These are phyloP conservation scores for Cotesia glomerata DNA, from an alignment of 1,140 invertebrate genomes.

Conservation along the genomic window DNA sequence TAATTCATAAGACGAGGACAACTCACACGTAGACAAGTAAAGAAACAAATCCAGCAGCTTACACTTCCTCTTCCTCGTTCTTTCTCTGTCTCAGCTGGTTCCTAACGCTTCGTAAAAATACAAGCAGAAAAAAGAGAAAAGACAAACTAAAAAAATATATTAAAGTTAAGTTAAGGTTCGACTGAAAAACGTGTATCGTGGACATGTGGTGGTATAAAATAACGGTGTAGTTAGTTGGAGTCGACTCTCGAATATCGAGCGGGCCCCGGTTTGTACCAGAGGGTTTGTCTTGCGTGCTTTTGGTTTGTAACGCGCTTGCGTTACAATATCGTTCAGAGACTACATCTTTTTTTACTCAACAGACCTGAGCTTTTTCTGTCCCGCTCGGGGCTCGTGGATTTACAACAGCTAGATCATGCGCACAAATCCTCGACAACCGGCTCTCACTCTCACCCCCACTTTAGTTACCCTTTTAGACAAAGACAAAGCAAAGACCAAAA, in stretches of 20 bases:
- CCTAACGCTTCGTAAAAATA: too few relatives aligned
- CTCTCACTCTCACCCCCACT: neutral
- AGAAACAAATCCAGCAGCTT: neutral
- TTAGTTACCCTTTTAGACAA: neutral
- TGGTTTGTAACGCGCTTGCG: slow-evolving; percentile 12
- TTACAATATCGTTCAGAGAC: slow-evolving; percentile 5
- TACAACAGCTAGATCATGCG: slow-evolving; percentile 7
- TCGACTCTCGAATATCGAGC: slow-evolving; percentile 27
- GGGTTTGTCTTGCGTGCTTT: slow-evolving; percentile 11
- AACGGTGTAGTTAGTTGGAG: neutral
- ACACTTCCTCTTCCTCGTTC: neutral
- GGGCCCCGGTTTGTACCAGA: slow-evolving; percentile 1
- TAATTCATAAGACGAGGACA: neutral
- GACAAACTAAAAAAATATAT: neutral
- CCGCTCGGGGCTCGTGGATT: neutral
- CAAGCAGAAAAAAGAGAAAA: neutral
- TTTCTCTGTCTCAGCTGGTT: neutral
- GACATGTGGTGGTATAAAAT: neutral
- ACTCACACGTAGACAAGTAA: neutral
- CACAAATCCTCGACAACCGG: neutral
- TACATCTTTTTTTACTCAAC: slow-evolving; percentile 9
- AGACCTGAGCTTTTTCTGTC: slow-evolving; percentile 1
- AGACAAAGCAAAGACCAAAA: neutral
- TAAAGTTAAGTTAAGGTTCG: neutral
- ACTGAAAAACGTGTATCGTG: neutral